Conservation (phyloP, 2,113 vertebrate genomes). For the Rhea pennata region DNA sequence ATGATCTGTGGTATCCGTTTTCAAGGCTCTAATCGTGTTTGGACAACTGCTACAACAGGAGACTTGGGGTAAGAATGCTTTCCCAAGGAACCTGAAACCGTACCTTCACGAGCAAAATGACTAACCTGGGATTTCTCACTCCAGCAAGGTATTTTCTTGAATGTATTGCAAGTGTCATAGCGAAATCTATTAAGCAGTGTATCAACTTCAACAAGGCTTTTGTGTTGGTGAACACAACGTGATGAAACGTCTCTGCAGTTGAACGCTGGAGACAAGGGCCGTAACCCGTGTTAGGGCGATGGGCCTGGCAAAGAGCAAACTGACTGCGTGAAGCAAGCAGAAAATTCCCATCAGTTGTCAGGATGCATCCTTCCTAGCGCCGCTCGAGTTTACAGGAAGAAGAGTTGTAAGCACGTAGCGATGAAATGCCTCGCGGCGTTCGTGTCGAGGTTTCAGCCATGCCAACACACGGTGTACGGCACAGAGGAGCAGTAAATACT, state of each 20-base stretch:
- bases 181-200: neutral
- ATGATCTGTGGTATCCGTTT: neutral
- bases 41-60: neutral
- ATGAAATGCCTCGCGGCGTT: neutral
- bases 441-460: neutral
- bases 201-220: neutral
- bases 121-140: neutral
- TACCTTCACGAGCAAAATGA: neutral
- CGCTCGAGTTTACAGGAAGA: neutral
- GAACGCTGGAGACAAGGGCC: neutral
- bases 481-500: neutral
- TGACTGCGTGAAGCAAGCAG: rapidly evolving
- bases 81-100: neutral
- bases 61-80: neutral
- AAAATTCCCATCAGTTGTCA: rapidly evolving
- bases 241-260: rapidly evolving
- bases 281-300: neutral
- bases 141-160: neutral
- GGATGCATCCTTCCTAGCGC: neutral
- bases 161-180: no score
- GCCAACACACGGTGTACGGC: rapidly evolving
- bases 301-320: neutral
- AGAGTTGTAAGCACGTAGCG: neutral
- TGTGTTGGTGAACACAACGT: neutral
- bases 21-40: neutral